These are phyloP conservation scores for Heliconius congener DNA, from an alignment of 1,140 invertebrate species.

Conservation along the genomic window DNA sequence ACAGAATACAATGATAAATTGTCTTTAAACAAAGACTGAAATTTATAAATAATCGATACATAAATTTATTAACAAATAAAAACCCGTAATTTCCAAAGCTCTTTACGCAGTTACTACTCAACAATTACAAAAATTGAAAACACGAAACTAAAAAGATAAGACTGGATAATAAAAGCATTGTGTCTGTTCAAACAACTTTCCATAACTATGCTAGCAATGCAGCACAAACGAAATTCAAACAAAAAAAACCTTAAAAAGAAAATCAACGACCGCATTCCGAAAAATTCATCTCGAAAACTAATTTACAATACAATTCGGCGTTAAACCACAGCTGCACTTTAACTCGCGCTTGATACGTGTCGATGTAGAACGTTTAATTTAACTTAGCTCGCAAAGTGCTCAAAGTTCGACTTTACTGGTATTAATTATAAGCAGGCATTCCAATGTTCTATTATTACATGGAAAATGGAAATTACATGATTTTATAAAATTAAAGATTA, in stretches of 20 bases:
- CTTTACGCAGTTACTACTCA: not conserved
- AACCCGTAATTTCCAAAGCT: not conserved
- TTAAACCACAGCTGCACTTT: conserved; percentile 46
- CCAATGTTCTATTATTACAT: conserved; percentile 40
- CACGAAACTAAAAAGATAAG: not conserved
- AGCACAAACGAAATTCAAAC: conserved; percentile 3
- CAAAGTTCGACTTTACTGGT: conserved; percentile 61
- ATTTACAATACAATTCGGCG: conserved; percentile 64
- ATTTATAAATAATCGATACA: too few relatives aligned
- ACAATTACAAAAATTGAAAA: not conserved
- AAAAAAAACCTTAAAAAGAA: not conserved
- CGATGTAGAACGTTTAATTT: conserved; percentile 72
- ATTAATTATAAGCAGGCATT: conserved; percentile 65
- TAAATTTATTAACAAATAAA: too few relatives aligned
- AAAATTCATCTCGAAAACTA: conserved; percentile 50
- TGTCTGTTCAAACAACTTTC: not conserved
- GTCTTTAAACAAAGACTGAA: too few relatives aligned
- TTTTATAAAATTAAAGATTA: not conserved
- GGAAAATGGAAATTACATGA: conserved; percentile 23
- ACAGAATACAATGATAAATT: too few relatives aligned
- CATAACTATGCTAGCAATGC: not conserved
- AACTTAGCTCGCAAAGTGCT: conserved; percentile 66
- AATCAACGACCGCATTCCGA: conserved; percentile 27
- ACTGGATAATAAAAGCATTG: not conserved
- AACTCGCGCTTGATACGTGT: conserved; percentile 55